phyloP scores from a whole-genome alignment of 2,888 invertebrate genomes.

The Calameuta filiformis region DNA sequence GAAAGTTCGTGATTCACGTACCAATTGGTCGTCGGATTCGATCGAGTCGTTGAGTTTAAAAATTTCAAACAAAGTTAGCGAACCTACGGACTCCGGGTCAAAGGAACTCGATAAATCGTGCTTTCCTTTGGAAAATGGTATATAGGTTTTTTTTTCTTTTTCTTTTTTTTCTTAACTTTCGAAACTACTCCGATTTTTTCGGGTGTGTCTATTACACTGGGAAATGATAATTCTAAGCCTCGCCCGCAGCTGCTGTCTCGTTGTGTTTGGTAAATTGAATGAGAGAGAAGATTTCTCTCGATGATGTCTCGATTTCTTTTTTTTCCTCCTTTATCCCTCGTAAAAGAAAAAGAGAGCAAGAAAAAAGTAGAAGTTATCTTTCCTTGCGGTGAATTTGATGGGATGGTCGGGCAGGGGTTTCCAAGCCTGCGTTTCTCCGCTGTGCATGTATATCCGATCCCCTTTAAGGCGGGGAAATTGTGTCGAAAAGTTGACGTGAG shows the following conservation, averaged over 20 bases:
- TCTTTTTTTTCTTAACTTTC: background rate
- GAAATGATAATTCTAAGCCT: background rate
- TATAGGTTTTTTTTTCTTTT: background rate
- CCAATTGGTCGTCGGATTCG: conserved; percentile 22
- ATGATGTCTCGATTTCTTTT: conserved; percentile 2
- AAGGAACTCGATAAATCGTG: background rate
- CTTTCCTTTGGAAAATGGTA: background rate
- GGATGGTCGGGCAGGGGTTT: background rate
- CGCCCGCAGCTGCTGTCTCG: background rate
- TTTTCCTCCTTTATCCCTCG: conserved; percentile 10
- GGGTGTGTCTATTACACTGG: background rate
- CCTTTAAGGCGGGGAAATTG: conserved; percentile 28
- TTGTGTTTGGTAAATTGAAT: background rate
- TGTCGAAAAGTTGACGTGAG: conserved; percentile 28
- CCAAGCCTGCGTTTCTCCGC: background rate
- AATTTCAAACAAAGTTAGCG: conserved; percentile 29
- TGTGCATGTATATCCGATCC: conserved; percentile 21
- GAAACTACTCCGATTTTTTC: background rate
- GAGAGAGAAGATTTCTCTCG: background rate
- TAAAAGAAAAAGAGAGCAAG: background rate
- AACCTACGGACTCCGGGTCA: background rate
- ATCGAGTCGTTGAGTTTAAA: conserved; percentile 51
- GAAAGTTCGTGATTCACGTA: conserved; percentile 31
- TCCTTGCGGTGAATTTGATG: conserved; percentile 5
- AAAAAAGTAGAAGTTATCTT: conserved; percentile 5